phyloP scores from a whole-genome alignment of 1,140 invertebrate genomes.

The Macrosteles quadrilineatus region DNA sequence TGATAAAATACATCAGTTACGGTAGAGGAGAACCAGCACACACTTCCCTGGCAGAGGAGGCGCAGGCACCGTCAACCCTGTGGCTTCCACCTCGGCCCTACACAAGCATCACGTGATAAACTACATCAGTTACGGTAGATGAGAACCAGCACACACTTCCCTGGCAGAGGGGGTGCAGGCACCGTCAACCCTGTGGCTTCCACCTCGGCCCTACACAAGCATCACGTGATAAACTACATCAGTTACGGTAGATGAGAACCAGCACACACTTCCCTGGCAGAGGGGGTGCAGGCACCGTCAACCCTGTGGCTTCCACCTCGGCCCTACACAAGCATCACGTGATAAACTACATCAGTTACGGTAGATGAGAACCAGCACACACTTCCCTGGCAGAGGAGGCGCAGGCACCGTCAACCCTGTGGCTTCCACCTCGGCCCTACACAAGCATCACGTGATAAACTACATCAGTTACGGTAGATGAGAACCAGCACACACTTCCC shows the following conservation, averaged over 20 bases:
- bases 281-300: constrained; percentile 56
- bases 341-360: no score
- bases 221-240: no score
- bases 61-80: constrained; percentile 56
- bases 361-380: no score
- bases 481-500: constrained; percentile 62
- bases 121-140: no score
- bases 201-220: constrained; percentile 47
- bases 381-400: constrained; percentile 59
- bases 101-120: no score
- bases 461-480: no score
- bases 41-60: constrained; percentile 61
- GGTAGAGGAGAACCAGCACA: constrained; percentile 61
- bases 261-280: constrained; percentile 62
- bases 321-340: no score
- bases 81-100: constrained; percentile 50
- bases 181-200: constrained; percentile 56
- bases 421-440: constrained; percentile 49
- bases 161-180: constrained; percentile 57
- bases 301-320: constrained; percentile 52
- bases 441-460: no score
- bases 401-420: constrained; percentile 57
- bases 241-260: no score
- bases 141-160: constrained; percentile 61
- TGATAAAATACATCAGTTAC: constrained; percentile 14